Evolutionary conservation across 2,888 invertebrate genomes (phyloP).

Genomic region (Branchipolynoe longqiensis): DNA sequence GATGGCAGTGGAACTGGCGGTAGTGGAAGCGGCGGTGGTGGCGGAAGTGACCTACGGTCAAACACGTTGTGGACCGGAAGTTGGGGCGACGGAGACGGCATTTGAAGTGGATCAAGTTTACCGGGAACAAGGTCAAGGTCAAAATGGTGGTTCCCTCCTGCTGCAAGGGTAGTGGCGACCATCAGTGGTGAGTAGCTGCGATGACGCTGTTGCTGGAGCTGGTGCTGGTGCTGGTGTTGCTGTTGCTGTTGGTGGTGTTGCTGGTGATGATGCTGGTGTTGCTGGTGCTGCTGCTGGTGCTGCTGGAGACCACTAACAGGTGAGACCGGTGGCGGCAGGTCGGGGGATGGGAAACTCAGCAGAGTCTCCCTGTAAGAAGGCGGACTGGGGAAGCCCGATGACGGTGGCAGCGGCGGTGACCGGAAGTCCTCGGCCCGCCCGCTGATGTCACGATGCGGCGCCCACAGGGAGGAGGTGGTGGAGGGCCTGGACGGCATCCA

Average conservation of each 20-base stretch:
- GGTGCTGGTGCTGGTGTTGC: too few species aligned
- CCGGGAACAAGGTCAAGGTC: background rate
- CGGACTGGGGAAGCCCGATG: background rate
- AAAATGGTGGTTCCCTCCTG: background rate
- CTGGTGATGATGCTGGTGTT: too few species aligned
- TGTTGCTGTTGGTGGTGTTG: too few species aligned
- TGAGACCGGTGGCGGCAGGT: background rate
- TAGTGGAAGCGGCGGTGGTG: background rate
- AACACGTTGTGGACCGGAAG: background rate
- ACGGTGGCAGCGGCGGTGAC: background rate
- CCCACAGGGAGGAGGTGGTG: constrained; percentile 5
- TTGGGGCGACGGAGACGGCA: too few species aligned
- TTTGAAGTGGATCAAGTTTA: too few species aligned
- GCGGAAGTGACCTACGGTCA: background rate
- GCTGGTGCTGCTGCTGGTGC: too few species aligned
- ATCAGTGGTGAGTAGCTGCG: too few species aligned
- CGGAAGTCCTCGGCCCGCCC: background rate
- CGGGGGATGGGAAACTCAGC: background rate
- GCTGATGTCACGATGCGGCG: constrained; percentile 24
- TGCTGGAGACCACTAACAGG: background rate
- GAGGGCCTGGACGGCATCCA: background rate
- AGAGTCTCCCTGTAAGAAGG: background rate
- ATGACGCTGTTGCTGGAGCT: too few species aligned
- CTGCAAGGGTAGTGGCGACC: too few species aligned
- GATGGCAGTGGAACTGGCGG: background rate